These are phyloP conservation scores for Chroicocephalus ridibundus DNA, from an alignment of 2,113 vertebrate genomes.

Conservation along the genomic window DNA sequence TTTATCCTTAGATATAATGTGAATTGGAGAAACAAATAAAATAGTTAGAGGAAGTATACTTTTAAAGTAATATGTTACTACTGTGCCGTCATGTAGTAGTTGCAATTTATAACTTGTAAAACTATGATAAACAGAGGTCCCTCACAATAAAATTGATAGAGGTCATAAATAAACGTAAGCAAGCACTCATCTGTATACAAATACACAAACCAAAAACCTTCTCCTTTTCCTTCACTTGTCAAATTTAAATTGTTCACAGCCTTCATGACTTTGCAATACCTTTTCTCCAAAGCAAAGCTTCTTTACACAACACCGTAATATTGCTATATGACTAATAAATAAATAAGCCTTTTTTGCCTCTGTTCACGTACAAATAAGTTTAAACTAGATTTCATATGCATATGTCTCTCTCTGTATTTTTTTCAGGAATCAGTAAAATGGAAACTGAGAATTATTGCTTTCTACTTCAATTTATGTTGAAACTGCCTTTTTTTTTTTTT, in stretches of 20 bases:
- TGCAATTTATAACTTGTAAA: not conserved
- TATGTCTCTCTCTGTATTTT: not conserved
- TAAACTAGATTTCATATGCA: not conserved
- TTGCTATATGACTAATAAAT: not conserved
- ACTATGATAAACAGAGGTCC: not conserved
- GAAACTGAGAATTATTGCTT: conserved; percentile 19
- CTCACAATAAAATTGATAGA: not conserved
- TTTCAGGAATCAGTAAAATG: not conserved
- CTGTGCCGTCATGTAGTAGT: not conserved
- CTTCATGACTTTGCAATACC: not conserved
- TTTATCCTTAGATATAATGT: not conserved
- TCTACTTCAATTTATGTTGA: conserved; percentile 49
- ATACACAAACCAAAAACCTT: not conserved
- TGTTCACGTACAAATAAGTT: not conserved
- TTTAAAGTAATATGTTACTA: not conserved
- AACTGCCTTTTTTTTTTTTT: conserved; percentile 23
- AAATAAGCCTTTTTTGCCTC: not conserved
- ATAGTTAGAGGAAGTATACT: not conserved
- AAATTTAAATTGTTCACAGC: not conserved
- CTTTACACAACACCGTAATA: not conserved
- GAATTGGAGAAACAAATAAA: not conserved
- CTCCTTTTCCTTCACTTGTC: not conserved
- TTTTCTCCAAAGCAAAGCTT: not conserved
- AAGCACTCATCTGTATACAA: not conserved
- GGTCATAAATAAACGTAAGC: not conserved